phyloP scores from a whole-genome alignment of 2,797 vertebrate genomes.

The Dipus sagitta region DNA sequence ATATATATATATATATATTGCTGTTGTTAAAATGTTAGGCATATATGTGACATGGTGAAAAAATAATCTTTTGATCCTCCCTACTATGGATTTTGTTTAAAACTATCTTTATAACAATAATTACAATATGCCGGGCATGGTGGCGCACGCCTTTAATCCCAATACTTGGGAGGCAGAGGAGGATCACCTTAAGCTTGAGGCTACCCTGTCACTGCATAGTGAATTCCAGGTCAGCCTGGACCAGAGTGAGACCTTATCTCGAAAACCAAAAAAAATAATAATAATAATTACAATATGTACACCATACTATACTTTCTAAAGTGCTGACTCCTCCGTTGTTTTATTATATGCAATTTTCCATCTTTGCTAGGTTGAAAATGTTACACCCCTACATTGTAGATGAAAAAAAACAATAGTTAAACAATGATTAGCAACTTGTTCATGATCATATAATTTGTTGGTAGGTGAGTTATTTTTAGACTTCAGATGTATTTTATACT shows the following conservation, averaged over 20 bases:
- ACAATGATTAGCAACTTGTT: neutral
- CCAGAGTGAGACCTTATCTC: too few species aligned
- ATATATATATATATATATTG: neutral
- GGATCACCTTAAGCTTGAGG: too few species aligned
- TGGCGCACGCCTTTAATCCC: too few species aligned
- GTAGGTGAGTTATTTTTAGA: neutral
- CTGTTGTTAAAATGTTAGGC: neutral
- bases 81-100: neutral
- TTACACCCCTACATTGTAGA: slow-evolving; percentile 13
- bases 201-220: too few species aligned
- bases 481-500: neutral
- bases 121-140: neutral
- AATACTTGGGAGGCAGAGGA: too few species aligned
- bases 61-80: neutral
- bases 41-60: too few species aligned
- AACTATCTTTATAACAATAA: slow-evolving; percentile 9
- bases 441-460: slow-evolving; percentile 23
- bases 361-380: slow-evolving; percentile 2
- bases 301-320: neutral
- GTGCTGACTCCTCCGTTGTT: neutral
- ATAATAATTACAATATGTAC: neutral
- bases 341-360: neutral
- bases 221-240: too few species aligned
- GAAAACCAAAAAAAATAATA: neutral
- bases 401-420: slow-evolving; percentile 38